Percentiles rank a stretch among this genome's conserved stretches.
These are phyloP conservation scores for Macrobrachium nipponense DNA, from an alignment of 1,140 invertebrate species.

Conservation along the genomic window DNA sequence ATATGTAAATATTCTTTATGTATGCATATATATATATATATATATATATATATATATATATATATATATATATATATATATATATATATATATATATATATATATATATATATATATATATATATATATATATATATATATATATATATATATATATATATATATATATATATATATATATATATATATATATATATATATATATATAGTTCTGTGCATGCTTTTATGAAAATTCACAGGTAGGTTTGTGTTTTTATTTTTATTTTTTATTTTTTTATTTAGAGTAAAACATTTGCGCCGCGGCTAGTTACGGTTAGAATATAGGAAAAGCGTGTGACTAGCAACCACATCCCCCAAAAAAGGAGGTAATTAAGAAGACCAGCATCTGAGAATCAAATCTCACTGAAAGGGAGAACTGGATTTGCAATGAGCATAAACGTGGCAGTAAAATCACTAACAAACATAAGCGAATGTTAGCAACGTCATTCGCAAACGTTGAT, in stretches of 20 bases:
- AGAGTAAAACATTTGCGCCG: neutral
- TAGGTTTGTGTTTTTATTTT: too few species aligned
- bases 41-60: neutral
- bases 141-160: conserved; percentile 2
- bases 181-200: neutral
- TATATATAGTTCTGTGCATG: neutral
- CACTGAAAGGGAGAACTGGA: too few species aligned
- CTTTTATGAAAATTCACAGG: conserved; percentile 2
- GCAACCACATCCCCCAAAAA: too few species aligned
- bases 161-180: conserved; percentile 9
- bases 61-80: neutral
- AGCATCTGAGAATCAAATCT: too few species aligned
- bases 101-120: neutral
- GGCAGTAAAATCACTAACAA: too few species aligned
- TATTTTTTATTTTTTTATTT: too few species aligned
- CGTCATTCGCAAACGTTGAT: too few species aligned
- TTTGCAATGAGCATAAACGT: too few species aligned
- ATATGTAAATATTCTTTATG: neutral
- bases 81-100: neutral
- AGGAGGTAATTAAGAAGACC: too few species aligned
- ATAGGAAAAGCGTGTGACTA: too few species aligned
- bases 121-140: neutral
- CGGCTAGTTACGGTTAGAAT: neutral
- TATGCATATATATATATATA: neutral
- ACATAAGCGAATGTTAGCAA: too few species aligned